Percentiles rank a stretch among this genome's conserved stretches.
Conservation (phyloP, 2,888 invertebrate genomes). For the Hyposoter dolosus region DNA sequence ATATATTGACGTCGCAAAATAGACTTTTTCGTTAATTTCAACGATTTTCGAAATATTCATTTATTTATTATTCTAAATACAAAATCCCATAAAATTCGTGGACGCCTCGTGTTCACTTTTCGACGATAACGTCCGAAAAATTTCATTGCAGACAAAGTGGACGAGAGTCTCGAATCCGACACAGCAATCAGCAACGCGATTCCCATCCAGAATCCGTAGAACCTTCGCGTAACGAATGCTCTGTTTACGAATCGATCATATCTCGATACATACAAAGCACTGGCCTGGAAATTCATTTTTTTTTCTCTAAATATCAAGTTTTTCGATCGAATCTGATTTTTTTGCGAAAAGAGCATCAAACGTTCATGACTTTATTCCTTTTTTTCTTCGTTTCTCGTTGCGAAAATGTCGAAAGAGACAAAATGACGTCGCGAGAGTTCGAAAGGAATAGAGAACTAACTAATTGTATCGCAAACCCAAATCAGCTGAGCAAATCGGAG, state of each 20-base stretch:
- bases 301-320: background rate
- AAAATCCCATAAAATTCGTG: background rate
- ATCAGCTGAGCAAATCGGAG: slow-evolving; percentile 44
- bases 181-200: too few species aligned
- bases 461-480: slow-evolving; percentile 54
- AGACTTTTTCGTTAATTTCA: slow-evolving; percentile 32
- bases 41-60: slow-evolving; percentile 43
- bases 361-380: slow-evolving; percentile 10
- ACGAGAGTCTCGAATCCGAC: too few species aligned
- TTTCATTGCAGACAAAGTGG: too few species aligned
- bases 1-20: slow-evolving; percentile 82
- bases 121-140: too few species aligned
- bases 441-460: slow-evolving; percentile 36
- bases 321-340: background rate
- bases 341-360: background rate
- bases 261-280: slow-evolving; percentile 68
- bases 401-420: background rate
- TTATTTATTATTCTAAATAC: background rate
- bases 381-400: background rate
- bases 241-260: too few species aligned
- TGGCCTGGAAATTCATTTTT: slow-evolving; percentile 72
- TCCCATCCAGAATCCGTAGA: too few species aligned
- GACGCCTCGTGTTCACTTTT: too few species aligned
- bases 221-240: too few species aligned
- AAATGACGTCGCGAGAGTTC: slow-evolving; percentile 32